Conservation (phyloP, 2,888 invertebrate species). For the Cepaea hortensis region DNA sequence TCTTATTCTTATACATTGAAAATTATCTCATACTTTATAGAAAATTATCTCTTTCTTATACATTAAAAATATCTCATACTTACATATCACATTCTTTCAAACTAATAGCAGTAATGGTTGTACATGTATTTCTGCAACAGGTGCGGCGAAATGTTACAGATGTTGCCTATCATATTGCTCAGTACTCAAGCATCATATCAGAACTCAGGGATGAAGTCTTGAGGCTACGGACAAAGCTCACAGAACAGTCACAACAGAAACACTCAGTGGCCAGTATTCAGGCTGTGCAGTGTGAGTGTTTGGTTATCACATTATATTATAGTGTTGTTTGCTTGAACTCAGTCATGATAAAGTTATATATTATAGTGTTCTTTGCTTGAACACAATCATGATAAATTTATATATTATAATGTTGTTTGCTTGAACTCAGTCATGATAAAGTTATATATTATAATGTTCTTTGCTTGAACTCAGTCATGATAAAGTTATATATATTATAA, state of each 20-base stretch:
- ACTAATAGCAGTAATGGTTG: background rate
- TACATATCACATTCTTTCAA: background rate
- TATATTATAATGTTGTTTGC: no score
- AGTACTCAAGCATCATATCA: conserved; percentile 88
- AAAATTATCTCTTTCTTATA: no score
- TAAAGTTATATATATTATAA: no score
- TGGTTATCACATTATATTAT: background rate
- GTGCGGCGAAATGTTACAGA: conserved; percentile 82
- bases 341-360: background rate
- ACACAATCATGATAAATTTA: background rate
- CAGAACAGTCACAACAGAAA: conserved; percentile 60
- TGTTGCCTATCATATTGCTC: conserved; percentile 87
- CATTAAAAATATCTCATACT: no score
- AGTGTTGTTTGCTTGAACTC: background rate
- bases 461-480: no score
- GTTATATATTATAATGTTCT: no score
- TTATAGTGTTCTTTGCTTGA: background rate
- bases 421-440: no score
- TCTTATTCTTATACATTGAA: no score
- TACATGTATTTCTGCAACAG: conserved; percentile 73
- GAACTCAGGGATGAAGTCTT: conserved; percentile 89
- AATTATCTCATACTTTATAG: no score
- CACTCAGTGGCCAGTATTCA: conserved; percentile 66
- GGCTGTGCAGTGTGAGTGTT: conserved; percentile 67
- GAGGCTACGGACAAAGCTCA: conserved; percentile 71